Evolutionary conservation across 2,113 vertebrate species (phyloP).

Genomic region (Romanogobio albipinnatus): DNA sequence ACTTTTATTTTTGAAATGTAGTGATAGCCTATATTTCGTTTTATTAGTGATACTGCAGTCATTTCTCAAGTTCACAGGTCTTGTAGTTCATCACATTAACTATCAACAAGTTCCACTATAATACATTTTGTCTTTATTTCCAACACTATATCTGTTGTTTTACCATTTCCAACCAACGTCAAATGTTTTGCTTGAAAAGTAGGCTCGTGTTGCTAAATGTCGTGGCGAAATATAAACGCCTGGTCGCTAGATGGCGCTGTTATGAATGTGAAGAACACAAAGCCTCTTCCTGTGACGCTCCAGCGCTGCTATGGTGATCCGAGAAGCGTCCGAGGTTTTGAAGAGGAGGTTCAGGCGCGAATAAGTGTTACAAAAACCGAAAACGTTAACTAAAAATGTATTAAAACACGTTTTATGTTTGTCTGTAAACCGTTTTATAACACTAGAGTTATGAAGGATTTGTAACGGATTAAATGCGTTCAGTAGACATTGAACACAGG

Average conservation of each 20-base stretch:
- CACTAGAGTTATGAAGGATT: not conserved
- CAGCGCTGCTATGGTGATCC: constrained; percentile 14
- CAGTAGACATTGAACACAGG: not conserved
- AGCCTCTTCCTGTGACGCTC: not conserved
- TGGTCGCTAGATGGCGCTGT: not conserved
- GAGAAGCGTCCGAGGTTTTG: not conserved
- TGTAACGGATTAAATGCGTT: not conserved
- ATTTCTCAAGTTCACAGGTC: too few species aligned
- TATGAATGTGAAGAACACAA: too few species aligned
- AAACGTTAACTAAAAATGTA: not conserved
- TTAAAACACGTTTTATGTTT: not conserved
- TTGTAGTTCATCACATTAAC: not conserved
- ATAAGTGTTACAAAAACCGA: not conserved
- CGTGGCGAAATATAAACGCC: not conserved
- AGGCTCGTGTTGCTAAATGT: not conserved
- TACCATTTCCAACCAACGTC: not conserved
- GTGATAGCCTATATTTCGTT: too few species aligned
- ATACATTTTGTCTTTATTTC: not conserved
- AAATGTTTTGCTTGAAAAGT: not conserved
- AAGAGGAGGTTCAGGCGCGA: not conserved
- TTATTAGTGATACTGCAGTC: too few species aligned
- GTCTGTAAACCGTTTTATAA: not conserved
- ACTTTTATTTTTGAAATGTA: too few species aligned
- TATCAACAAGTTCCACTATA: not conserved
- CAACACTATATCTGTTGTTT: not conserved